Percentiles rank a stretch among this genome's conserved stretches.
phyloP scores from a whole-genome alignment of 2,888 invertebrate genomes.

The Rhorus exstirpatorius region DNA sequence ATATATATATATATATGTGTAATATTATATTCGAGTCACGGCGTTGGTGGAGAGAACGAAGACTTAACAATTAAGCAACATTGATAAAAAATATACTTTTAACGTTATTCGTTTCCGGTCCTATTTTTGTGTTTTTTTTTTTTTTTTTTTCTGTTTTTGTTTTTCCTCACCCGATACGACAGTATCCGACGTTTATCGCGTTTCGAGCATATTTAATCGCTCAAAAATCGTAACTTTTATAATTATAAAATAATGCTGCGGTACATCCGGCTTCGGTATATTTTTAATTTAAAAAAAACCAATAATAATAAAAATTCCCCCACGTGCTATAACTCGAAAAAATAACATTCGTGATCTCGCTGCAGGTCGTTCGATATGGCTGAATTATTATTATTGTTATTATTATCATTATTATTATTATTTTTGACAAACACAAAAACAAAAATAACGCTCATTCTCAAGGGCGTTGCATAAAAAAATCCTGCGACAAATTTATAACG shows the following conservation, averaged over 20 bases:
- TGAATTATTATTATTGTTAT: conserved; percentile 34
- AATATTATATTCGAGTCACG: conserved; percentile 58
- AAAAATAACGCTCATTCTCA: conserved; percentile 20
- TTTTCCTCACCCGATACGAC: conserved; percentile 30
- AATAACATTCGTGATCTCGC: conserved; percentile 25
- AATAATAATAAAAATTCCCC: too few relatives aligned
- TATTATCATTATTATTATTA: conserved; percentile 13
- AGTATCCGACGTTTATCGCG: conserved; percentile 21
- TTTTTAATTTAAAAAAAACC: conserved; percentile 18
- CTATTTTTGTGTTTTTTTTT: conserved; percentile 48
- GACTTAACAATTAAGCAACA: conserved; percentile 82
- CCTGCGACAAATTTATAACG: conserved; percentile 45
- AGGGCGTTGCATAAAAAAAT: conserved; percentile 39
- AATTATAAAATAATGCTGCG: conserved; percentile 18
- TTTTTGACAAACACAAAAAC: conserved; percentile 13
- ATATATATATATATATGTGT: conserved; percentile 36
- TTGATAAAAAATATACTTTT: conserved; percentile 79
- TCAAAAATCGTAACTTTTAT: conserved; percentile 7
- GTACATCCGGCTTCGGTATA: conserved; percentile 3
- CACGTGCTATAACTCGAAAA: conserved; percentile 4
- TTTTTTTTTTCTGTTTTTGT: too few relatives aligned
- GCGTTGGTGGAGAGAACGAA: conserved; percentile 71
- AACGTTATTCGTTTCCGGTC: conserved; percentile 57
- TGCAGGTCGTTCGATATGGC: conserved; percentile 62
- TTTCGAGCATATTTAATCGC: conserved; percentile 26